Evolutionary conservation across 2,797 vertebrate species (phyloP).

Genomic region (Melanitta fusca): DNA sequence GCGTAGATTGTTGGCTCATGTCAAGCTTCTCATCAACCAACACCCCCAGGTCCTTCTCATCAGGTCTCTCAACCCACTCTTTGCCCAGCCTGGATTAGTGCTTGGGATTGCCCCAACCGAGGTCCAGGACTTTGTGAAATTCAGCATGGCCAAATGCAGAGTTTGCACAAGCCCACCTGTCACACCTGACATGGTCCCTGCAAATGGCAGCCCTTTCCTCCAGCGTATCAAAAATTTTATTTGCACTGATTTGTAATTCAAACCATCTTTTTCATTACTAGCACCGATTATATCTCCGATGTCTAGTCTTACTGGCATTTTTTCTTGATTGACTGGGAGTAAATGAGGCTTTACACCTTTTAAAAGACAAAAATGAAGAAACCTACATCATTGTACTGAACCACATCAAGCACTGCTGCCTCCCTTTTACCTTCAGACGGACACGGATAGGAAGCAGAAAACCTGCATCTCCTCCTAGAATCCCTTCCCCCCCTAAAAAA

Average conservation of each 20-base stretch:
- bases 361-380: neutral
- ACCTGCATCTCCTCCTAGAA: neutral
- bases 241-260: neutral
- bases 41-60: neutral
- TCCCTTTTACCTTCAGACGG: neutral
- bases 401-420: neutral
- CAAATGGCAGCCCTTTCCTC: too few relatives aligned
- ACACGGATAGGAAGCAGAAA: neutral
- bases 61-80: neutral
- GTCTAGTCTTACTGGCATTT: neutral
- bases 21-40: too few relatives aligned
- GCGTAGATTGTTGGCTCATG: neutral
- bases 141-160: neutral
- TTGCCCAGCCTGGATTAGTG: neutral
- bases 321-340: too few relatives aligned
- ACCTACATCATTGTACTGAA: neutral
- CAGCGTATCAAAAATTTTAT: too few relatives aligned
- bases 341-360: neutral
- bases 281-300: neutral
- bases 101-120: neutral
- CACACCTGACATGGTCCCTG: too few relatives aligned
- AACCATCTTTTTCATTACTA: neutral
- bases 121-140: neutral
- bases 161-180: too few relatives aligned
- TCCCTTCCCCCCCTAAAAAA: neutral